Percentiles rank a stretch among this genome's conserved stretches.
phyloP scores from a whole-genome alignment of 2,888 invertebrate genomes.

The Hermaeophaga mercurialis region DNA sequence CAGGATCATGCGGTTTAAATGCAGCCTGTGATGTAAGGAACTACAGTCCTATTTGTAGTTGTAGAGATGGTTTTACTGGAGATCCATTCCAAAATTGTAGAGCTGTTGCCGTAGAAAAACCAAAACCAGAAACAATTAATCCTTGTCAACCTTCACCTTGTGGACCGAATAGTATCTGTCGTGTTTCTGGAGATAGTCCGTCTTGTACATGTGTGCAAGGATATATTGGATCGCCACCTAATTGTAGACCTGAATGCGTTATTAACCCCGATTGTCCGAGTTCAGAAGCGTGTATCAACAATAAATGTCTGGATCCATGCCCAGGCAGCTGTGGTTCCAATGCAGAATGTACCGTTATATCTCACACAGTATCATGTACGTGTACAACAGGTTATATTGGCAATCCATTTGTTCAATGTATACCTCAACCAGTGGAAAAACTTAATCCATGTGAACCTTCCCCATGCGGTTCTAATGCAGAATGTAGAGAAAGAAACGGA shows the following conservation, averaged over 20 bases:
- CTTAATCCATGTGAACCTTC: slow-evolving; percentile 82
- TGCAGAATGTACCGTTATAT: slow-evolving; percentile 79
- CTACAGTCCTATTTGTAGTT: slow-evolving; percentile 63
- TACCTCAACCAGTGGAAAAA: slow-evolving; percentile 63
- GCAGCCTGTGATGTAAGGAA: slow-evolving; percentile 63
- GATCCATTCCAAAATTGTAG: slow-evolving; percentile 81
- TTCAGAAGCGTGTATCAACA: slow-evolving; percentile 78
- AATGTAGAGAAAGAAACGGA: slow-evolving; percentile 76
- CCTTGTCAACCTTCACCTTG: slow-evolving; percentile 82
- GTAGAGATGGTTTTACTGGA: slow-evolving; percentile 66
- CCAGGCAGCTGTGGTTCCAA: slow-evolving; percentile 81
- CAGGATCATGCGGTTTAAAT: slow-evolving; percentile 61
- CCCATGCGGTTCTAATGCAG: slow-evolving; percentile 85
- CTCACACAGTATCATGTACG: slow-evolving; percentile 80
- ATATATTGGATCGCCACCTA: slow-evolving; percentile 80
- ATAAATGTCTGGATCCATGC: slow-evolving; percentile 82
- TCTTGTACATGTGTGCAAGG: slow-evolving; percentile 78
- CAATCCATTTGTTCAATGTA: slow-evolving; percentile 81
- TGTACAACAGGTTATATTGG: slow-evolving; percentile 79
- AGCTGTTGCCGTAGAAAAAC: slow-evolving; percentile 59
- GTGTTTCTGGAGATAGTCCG: slow-evolving; percentile 67
- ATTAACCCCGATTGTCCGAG: slow-evolving; percentile 82
- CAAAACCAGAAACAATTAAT: slow-evolving; percentile 56
- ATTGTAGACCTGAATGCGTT: slow-evolving; percentile 82
- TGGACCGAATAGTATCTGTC: slow-evolving; percentile 79